Evolutionary conservation across 1,140 invertebrate species (phyloP).

Genomic region (Hormaphis cornu): DNA sequence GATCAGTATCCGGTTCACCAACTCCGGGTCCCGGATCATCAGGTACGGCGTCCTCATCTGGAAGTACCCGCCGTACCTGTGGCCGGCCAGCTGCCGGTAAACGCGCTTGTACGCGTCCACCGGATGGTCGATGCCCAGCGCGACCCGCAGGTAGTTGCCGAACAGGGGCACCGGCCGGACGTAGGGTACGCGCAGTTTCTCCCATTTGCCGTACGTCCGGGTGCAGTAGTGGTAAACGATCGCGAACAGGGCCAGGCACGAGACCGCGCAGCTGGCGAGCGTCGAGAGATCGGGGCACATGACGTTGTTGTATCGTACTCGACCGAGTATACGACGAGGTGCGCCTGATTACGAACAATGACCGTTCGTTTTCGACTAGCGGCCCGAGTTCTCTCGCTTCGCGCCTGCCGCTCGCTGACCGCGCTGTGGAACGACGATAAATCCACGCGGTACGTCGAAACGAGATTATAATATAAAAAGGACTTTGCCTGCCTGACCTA

Average conservation of each 20-base stretch:
- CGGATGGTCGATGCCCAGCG: conserved; percentile 1
- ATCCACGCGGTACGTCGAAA: too few species aligned
- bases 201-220: neutral
- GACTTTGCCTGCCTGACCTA: too few species aligned
- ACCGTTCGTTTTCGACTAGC: too few species aligned
- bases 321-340: too few species aligned
- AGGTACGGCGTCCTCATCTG: conserved; percentile 39
- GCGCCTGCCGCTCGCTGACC: too few species aligned
- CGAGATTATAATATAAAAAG: too few species aligned
- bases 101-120: neutral
- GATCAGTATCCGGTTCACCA: conserved; percentile 45
- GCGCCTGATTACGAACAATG: too few species aligned
- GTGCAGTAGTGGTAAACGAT: neutral
- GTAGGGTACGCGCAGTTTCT: conserved; percentile 32
- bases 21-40: conserved; percentile 43
- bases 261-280: too few species aligned
- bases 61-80: conserved; percentile 35
- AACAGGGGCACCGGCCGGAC: conserved; percentile 34
- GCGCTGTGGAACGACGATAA: too few species aligned
- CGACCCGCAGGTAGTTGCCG: conserved; percentile 31
- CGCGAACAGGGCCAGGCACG: neutral
- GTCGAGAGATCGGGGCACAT: too few species aligned
- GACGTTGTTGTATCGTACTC: too few species aligned
- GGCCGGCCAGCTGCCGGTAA: conserved; percentile 31
- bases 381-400: too few species aligned